Evolutionary conservation across 2,113 vertebrate genomes (phyloP).

Genomic region (Telmatochromis brachygnathus): DNA sequence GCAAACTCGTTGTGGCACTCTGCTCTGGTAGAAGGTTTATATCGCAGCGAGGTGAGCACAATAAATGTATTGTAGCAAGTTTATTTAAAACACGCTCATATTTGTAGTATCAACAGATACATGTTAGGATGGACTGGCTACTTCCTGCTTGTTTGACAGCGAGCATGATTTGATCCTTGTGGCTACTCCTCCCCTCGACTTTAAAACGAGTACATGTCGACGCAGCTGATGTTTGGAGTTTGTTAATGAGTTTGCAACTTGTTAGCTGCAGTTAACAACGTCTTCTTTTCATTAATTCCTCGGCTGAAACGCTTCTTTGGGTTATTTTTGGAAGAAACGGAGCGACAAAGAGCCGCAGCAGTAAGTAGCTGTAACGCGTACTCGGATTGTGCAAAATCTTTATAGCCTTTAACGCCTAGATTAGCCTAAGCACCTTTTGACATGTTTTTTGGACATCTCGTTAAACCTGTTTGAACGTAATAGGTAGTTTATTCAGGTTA

Average conservation of each 20-base stretch:
- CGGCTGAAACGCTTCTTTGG: not conserved
- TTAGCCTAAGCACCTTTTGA: not conserved
- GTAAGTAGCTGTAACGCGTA: not conserved
- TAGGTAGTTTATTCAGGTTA: not conserved
- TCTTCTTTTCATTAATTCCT: not conserved
- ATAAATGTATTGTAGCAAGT: rapidly evolving
- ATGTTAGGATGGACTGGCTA: not conserved
- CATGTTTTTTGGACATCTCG: not conserved
- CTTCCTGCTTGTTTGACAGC: not conserved
- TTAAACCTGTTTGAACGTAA: not conserved
- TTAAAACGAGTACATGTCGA: not conserved
- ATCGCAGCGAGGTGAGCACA: not conserved
- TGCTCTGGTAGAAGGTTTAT: not conserved
- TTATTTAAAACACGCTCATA: not conserved
- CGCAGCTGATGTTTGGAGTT: not conserved
- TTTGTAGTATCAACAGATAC: not conserved
- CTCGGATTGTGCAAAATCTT: no score
- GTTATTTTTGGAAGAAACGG: not conserved
- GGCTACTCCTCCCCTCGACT: not conserved
- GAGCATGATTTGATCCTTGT: not conserved
- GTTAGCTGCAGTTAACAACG: no score
- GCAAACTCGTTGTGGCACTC: not conserved
- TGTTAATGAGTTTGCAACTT: not conserved
- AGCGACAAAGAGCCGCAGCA: not conserved
- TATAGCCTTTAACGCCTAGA: not conserved